Conservation (phyloP, 92 coral and sea anemone genomes). For the Phenganax subtilis region DNA sequence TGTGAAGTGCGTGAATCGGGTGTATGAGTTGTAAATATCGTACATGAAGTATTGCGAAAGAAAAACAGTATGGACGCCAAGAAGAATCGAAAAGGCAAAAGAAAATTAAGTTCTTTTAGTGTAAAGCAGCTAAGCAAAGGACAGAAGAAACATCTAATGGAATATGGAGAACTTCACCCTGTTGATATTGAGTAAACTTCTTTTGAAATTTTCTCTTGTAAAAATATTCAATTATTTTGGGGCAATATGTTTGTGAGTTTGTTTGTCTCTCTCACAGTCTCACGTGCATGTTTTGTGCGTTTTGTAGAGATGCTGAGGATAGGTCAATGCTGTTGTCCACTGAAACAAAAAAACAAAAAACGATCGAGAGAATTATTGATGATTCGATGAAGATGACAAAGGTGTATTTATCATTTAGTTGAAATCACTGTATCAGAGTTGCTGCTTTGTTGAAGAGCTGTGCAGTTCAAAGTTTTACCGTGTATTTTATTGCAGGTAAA, state of each 20-base stretch:
- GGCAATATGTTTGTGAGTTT: neutral
- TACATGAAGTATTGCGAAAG: neutral
- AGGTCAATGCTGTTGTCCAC: neutral
- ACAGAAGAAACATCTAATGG: conserved; percentile 62
- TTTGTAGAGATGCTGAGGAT: conserved; percentile 9
- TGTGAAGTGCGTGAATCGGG: neutral
- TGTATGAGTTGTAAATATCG: neutral
- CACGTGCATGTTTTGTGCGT: neutral
- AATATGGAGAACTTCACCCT: conserved; percentile 68
- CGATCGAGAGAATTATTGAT: conserved; percentile 29
- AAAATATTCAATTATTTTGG: neutral
- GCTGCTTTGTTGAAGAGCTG: neutral
- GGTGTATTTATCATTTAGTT: neutral
- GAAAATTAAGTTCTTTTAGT: conserved; percentile 14
- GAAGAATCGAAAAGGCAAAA: neutral
- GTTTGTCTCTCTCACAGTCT: neutral
- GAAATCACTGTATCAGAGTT: neutral
- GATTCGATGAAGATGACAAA: conserved; percentile 19
- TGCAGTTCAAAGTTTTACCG: neutral
- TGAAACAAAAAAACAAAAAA: conserved; percentile 3
- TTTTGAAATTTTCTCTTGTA: neutral
- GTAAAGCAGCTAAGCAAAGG: conserved; percentile 50
- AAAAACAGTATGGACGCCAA: conserved; percentile 15
- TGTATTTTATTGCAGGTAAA: conserved; percentile 13
- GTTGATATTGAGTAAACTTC: conserved; percentile 38